Evolutionary conservation across 2,888 invertebrate species (phyloP).

Genomic region (Leptinotarsa juncta): DNA sequence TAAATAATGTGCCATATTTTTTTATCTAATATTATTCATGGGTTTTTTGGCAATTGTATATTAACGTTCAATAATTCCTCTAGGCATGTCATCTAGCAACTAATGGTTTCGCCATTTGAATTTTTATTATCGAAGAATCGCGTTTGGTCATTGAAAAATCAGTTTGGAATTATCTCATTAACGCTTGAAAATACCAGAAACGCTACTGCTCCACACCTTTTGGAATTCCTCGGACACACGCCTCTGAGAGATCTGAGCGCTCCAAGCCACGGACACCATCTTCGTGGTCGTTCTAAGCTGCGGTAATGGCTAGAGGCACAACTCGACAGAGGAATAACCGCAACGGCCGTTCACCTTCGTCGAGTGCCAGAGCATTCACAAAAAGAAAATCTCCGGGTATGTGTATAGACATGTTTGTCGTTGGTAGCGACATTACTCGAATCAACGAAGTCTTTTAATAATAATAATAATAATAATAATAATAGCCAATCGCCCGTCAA

Average conservation of each 20-base stretch:
- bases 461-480: too few relatives aligned
- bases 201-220: conserved; percentile 1
- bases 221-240: conserved; percentile 2
- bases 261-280: conserved; percentile 27
- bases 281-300: conserved; percentile 22
- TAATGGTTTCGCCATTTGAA: too few relatives aligned
- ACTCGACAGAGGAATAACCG: conserved; percentile 63
- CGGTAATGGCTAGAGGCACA: conserved; percentile 37
- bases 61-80: too few relatives aligned
- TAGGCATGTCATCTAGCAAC: too few relatives aligned
- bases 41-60: too few relatives aligned
- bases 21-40: too few relatives aligned
- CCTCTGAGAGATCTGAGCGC: conserved; percentile 21
- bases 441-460: too few relatives aligned
- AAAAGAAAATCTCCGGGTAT: conserved; percentile 56
- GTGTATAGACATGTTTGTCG: conserved; percentile 4
- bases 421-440: conserved; percentile 23
- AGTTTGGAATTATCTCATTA: too few relatives aligned
- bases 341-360: conserved; percentile 62
- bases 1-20: too few relatives aligned
- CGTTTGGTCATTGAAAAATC: too few relatives aligned
- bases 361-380: conserved; percentile 61
- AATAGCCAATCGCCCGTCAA: too few relatives aligned
- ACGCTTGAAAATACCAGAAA: not conserved
- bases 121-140: too few relatives aligned